phyloP scores from a whole-genome alignment of 1,140 invertebrate genomes.

The Hycleus phaleratus region DNA sequence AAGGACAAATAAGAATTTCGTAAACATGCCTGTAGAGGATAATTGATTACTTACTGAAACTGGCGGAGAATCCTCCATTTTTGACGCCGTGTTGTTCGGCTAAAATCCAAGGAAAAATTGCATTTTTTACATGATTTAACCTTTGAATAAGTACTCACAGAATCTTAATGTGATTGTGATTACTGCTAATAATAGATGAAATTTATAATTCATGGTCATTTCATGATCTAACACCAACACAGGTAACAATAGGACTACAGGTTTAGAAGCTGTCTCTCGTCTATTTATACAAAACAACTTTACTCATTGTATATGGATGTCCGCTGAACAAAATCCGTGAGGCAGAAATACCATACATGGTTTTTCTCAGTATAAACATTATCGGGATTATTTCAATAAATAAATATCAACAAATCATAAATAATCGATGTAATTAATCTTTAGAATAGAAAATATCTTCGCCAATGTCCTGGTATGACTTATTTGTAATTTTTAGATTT shows the following conservation, averaged over 20 bases:
- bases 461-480: too few relatives aligned
- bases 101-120: background rate
- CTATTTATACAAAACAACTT: slow-evolving; percentile 3
- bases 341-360: too few relatives aligned
- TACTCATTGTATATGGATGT: too few relatives aligned
- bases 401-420: too few relatives aligned
- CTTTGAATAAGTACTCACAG: slow-evolving; percentile 2
- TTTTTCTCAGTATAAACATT: too few relatives aligned
- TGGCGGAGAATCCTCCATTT: slow-evolving; percentile 2
- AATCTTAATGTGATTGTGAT: background rate
- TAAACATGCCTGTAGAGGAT: too few relatives aligned
- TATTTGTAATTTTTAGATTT: background rate
- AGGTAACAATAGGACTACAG: slow-evolving; percentile 7
- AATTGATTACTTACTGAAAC: slow-evolving; percentile 5
- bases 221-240: background rate
- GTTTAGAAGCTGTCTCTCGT: slow-evolving; percentile 3
- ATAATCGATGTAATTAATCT: too few relatives aligned
- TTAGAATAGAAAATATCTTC: too few relatives aligned
- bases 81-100: slow-evolving; percentile 7
- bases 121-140: background rate
- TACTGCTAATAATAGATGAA: slow-evolving; percentile 4
- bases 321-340: too few relatives aligned
- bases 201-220: slow-evolving; percentile 12
- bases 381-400: too few relatives aligned
- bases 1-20: background rate